Evolutionary conservation across 2,888 invertebrate species (phyloP).

Genomic region (Dione juno): DNA sequence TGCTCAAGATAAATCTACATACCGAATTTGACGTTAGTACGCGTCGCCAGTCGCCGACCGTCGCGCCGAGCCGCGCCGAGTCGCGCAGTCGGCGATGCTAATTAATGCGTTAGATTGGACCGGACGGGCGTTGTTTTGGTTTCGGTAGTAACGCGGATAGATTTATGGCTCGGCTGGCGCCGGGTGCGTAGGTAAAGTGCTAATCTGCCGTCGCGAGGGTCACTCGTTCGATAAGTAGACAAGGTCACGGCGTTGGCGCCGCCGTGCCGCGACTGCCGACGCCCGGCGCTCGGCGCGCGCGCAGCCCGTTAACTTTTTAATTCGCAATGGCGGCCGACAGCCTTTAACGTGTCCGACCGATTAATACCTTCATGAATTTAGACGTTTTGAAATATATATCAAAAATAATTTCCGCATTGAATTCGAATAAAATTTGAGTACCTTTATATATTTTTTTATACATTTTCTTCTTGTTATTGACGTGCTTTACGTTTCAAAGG

Average conservation of each 20-base stretch:
- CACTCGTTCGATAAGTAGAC: constrained; percentile 78
- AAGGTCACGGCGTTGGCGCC: constrained; percentile 82
- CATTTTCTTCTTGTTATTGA: background rate
- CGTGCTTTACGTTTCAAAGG: constrained; percentile 1
- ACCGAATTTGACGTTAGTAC: constrained; percentile 17
- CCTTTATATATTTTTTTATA: background rate
- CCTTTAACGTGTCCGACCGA: constrained; percentile 56
- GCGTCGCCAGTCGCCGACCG: background rate
- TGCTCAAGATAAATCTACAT: constrained; percentile 27
- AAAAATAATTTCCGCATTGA: constrained; percentile 28
- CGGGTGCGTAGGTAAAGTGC: constrained; percentile 47
- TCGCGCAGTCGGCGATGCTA: background rate
- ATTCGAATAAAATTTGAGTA: background rate
- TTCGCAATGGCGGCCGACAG: constrained; percentile 71
- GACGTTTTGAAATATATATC: constrained; percentile 33
- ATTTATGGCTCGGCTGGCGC: constrained; percentile 19
- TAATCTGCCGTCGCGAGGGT: constrained; percentile 76
- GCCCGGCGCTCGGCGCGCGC: constrained; percentile 61
- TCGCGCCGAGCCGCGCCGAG: background rate
- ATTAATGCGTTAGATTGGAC: background rate
- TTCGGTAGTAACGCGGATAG: constrained; percentile 8
- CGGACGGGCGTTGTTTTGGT: constrained; percentile 13
- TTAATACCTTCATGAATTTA: constrained; percentile 49
- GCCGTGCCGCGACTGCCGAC: constrained; percentile 63
- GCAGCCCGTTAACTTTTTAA: constrained; percentile 79